Percentiles rank a stretch among this genome's conserved stretches.
Evolutionary conservation across 2,888 invertebrate species (phyloP).

Genomic region (Lamproptera curius): DNA sequence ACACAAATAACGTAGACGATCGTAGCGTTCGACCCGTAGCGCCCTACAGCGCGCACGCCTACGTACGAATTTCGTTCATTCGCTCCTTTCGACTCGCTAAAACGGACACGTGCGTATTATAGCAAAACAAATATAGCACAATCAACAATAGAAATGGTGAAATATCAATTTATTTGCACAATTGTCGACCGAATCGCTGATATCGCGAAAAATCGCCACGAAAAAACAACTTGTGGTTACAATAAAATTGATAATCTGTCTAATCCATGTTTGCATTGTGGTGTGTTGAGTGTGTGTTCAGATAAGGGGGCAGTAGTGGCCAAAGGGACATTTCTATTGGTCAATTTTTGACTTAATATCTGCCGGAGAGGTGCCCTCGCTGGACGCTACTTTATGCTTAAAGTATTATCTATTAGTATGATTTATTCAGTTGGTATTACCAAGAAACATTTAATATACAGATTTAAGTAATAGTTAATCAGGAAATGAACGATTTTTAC

Average conservation of each 20-base stretch:
- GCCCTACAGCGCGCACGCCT: constrained; percentile 22
- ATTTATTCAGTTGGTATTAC: too few relatives aligned
- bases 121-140: constrained; percentile 38
- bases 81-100: neutral
- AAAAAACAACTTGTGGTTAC: constrained; percentile 54
- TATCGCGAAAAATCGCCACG: constrained; percentile 41
- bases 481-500: too few relatives aligned
- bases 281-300: constrained; percentile 62
- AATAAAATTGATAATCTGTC: constrained; percentile 67
- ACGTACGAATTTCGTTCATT: constrained; percentile 21
- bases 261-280: constrained; percentile 70
- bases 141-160: constrained; percentile 40
- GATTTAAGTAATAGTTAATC: too few relatives aligned
- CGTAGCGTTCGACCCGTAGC: constrained; percentile 3
- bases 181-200: constrained; percentile 47
- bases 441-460: too few relatives aligned
- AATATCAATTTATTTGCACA: constrained; percentile 58
- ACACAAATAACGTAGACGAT: too few relatives aligned
- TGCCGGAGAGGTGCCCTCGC: constrained; percentile 16
- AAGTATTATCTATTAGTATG: neutral
- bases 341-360: constrained; percentile 44
- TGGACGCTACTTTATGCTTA: neutral
- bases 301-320: constrained; percentile 60
- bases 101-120: constrained; percentile 42
- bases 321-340: constrained; percentile 53